Evolutionary conservation across 2,888 invertebrate genomes (phyloP).

Genomic region (Creontiades dilutus): DNA sequence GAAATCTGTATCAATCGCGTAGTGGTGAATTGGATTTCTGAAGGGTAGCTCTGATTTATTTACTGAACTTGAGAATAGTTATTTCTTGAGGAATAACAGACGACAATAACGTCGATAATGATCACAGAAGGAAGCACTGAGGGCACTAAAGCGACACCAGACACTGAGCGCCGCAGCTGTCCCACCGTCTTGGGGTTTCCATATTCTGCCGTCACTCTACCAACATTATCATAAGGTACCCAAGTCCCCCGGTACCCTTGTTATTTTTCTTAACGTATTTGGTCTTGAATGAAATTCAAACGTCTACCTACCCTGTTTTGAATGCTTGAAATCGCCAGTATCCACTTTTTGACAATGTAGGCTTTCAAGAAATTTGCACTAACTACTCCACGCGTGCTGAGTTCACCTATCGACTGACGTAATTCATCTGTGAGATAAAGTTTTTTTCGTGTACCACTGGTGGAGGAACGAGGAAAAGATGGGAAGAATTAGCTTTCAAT

Average conservation of each 20-base stretch:
- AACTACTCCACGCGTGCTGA: too few relatives aligned
- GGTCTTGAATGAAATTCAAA: background rate
- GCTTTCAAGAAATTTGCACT: background rate
- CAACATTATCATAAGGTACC: slow-evolving; percentile 90
- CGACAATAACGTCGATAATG: background rate
- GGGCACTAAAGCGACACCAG: slow-evolving; percentile 79
- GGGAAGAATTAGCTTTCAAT: too few relatives aligned
- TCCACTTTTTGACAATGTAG: background rate
- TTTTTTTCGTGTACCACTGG: too few relatives aligned
- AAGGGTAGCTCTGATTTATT: too few relatives aligned
- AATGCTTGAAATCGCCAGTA: background rate
- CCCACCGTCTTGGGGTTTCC: slow-evolving; percentile 88
- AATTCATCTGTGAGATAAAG: too few relatives aligned
- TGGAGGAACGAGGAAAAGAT: too few relatives aligned
- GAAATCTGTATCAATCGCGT: too few relatives aligned
- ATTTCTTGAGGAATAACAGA: background rate
- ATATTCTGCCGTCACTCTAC: slow-evolving; percentile 90
- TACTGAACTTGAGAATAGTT: background rate
- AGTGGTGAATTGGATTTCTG: too few relatives aligned
- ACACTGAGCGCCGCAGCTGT: slow-evolving; percentile 77
- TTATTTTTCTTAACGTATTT: background rate
- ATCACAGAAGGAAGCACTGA: slow-evolving; percentile 79
- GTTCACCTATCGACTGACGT: too few relatives aligned
- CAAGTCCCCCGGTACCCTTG: background rate
- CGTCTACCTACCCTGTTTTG: background rate